Evolutionary conservation across 2,888 invertebrate genomes (phyloP), one percentile per base, ranked within the genome.

Genomic region (Oscheius sp.): DNA sequence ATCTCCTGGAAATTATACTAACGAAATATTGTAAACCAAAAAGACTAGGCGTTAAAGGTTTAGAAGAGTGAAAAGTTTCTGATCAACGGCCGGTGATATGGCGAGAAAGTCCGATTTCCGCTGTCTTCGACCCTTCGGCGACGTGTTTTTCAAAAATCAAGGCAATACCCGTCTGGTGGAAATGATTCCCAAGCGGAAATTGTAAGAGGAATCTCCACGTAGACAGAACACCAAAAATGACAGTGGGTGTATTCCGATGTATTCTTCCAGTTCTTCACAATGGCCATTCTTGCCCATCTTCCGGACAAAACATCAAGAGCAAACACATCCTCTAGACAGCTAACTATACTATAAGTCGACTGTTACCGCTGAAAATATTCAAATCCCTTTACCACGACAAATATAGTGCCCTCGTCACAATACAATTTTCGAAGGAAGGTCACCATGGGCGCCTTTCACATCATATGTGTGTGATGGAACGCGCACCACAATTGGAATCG

Each of bases 381-480:
- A 18, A 41, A 41, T 41, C 18, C 43, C 61, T 18, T 41, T n/a
- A n/a, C 35, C 16, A 35, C 35, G 61, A 23, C 43, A 52, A 66
- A 66, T 46, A 66, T 49, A 49, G n/a, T 46, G 35, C 35, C 35
- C 21, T 49, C 49, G 66, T 49, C 29, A 16, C 66, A 35, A 66
- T 27, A 66, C 49, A 66, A 52, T 66, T 35, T 29, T 52, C 49
- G 43, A 49, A 18, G 16, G 66, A 66, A 66, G 66, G 66, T 66
- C 66, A 49, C 29, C 16, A 52, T n/a, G 66, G 52, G 25, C 66
- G 66, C 66, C 29, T 66, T 66, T 66, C 66, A 49, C 66, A 66
- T 66, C 66, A 66, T 66, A 66, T 66, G 66, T 49, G 52, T 18
- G 52, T 29, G 49, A 66, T 66, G 66, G 66, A 66, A 66, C 66